Percentiles rank a stretch among this genome's conserved stretches.
Evolutionary conservation across 1,140 invertebrate genomes (phyloP).

Genomic region (Ceratina japonica): DNA sequence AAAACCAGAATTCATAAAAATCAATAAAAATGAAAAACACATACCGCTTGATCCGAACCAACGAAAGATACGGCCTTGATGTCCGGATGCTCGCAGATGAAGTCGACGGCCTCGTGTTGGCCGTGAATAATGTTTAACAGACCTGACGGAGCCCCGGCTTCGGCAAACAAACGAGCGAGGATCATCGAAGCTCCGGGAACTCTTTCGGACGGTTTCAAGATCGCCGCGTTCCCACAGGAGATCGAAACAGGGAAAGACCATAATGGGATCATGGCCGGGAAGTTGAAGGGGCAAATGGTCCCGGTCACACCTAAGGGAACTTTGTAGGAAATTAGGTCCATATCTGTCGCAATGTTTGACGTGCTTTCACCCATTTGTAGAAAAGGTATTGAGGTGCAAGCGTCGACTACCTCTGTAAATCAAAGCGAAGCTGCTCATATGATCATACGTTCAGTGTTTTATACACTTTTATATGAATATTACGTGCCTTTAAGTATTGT

Average conservation of each 20-base stretch:
- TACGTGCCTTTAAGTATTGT: too few relatives aligned
- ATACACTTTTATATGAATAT: too few relatives aligned
- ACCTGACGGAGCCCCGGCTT: conserved; percentile 96
- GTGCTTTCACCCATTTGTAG: conserved; percentile 96
- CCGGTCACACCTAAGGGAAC: conserved; percentile 92
- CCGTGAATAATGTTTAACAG: conserved; percentile 98
- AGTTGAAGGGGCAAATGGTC: conserved; percentile 96
- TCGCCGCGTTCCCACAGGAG: conserved; percentile 91
- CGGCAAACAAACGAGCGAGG: conserved; percentile 92
- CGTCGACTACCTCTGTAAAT: conserved; percentile 95
- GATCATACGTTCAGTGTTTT: too few relatives aligned
- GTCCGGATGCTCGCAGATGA: conserved; percentile 97
- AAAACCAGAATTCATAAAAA: too few relatives aligned
- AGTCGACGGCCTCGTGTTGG: conserved; percentile 95
- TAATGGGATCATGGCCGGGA: conserved; percentile 99
- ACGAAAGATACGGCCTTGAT: conserved; percentile 99
- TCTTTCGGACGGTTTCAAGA: conserved; percentile 96
- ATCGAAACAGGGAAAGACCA: conserved; percentile 99
- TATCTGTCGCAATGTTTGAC: conserved; percentile 94
- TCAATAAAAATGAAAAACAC: conserved; percentile 42
- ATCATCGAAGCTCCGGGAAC: conserved; percentile 98
- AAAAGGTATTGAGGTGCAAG: conserved; percentile 95
- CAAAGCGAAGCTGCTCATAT: background rate
- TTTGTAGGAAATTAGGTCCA: conserved; percentile 94
- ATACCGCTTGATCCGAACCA: conserved; percentile 95